phyloP scores from a whole-genome alignment of 2,888 invertebrate genomes.

The Chloroclystis v-ata region DNA sequence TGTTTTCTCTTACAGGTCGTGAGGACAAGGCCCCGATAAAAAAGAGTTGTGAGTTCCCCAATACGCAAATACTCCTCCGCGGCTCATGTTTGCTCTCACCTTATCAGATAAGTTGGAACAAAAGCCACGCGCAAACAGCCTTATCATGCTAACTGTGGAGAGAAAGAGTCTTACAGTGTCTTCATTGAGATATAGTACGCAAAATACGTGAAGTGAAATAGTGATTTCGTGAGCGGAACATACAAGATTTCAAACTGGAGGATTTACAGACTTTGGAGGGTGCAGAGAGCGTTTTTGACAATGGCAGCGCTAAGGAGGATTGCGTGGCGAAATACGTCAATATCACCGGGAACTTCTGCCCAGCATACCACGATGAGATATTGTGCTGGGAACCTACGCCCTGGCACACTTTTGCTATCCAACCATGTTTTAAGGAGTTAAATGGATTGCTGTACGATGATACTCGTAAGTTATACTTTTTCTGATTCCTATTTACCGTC shows the following conservation, averaged over 20 bases:
- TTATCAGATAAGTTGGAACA: conserved; percentile 77
- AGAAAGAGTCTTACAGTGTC: conserved; percentile 60
- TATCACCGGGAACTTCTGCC: conserved; percentile 70
- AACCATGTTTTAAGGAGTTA: conserved; percentile 88
- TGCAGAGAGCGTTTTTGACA: conserved; percentile 55
- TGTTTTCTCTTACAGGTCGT: conserved; percentile 53
- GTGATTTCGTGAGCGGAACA: conserved; percentile 34
- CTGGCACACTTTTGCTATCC: conserved; percentile 81
- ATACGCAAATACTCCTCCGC: conserved; percentile 70
- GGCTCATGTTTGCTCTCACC: conserved; percentile 70
- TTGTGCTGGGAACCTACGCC: conserved; percentile 91
- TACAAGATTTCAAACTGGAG: conserved; percentile 65
- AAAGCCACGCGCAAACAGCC: conserved; percentile 70
- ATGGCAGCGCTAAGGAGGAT: conserved; percentile 58
- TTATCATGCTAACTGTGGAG: conserved; percentile 69
- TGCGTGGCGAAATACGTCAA: conserved; percentile 55
- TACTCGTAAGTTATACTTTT: conserved; percentile 83
- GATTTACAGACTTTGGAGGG: conserved; percentile 63
- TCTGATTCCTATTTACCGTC: too few relatives aligned
- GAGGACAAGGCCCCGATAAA: conserved; percentile 49
- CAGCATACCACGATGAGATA: conserved; percentile 84
- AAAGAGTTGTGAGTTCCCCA: conserved; percentile 60
- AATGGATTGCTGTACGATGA: conserved; percentile 88
- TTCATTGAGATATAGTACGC: conserved; percentile 44
- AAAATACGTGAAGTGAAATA: conserved; percentile 49